These are phyloP conservation scores for Enteromius viviparus DNA, from an alignment of 2,797 vertebrate species.

Conservation along the genomic window DNA sequence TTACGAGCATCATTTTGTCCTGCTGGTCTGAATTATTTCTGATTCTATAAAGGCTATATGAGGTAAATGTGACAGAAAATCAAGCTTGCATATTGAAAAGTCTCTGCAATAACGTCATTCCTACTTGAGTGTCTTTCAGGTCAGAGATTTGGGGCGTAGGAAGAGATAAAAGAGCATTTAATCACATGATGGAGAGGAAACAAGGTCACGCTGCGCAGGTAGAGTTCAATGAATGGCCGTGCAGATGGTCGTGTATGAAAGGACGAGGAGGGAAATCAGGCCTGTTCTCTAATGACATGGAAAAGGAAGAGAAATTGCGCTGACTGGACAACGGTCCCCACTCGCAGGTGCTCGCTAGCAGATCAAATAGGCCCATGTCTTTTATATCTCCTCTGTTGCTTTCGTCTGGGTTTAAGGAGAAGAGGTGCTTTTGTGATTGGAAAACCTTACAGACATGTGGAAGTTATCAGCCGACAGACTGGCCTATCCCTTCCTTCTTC, in stretches of 20 bases:
- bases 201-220: slow-evolving; percentile 71
- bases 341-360: slow-evolving; percentile 71
- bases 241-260: slow-evolving; percentile 63
- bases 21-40: background rate
- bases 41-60: background rate
- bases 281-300: slow-evolving; percentile 72
- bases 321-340: slow-evolving; percentile 66
- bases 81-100: background rate
- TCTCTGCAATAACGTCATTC: background rate
- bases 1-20: background rate
- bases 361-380: slow-evolving; percentile 65
- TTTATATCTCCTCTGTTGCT: slow-evolving; percentile 72
- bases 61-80: background rate
- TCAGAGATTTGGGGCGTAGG: slow-evolving; percentile 51
- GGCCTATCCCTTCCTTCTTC: slow-evolving; percentile 38
- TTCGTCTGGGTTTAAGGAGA: slow-evolving; percentile 67
- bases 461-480: slow-evolving; percentile 65
- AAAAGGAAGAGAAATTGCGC: slow-evolving; percentile 56
- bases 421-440: slow-evolving; percentile 67
- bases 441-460: slow-evolving; percentile 73
- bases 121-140: background rate
- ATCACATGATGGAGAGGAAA: slow-evolving; percentile 73
- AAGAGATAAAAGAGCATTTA: slow-evolving; percentile 65
- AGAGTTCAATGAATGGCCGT: slow-evolving; percentile 66
- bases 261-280: slow-evolving; percentile 54